Evolutionary conservation across 2,888 invertebrate genomes (phyloP).

Genomic region (Seira sanloemensis): DNA sequence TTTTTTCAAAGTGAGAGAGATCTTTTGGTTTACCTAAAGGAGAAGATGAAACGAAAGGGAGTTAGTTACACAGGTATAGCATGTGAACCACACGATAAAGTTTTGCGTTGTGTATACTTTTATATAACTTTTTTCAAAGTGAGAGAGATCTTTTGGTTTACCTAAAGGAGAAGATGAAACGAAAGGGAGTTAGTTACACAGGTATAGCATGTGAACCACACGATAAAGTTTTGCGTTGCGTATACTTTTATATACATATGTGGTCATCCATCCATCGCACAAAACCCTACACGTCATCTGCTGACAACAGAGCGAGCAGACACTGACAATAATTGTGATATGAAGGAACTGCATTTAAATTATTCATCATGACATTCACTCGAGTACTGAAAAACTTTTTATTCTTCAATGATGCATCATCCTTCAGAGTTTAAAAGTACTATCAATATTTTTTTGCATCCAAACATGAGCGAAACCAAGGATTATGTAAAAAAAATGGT

Average conservation of each 20-base stretch:
- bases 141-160: neutral
- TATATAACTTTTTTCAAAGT: neutral
- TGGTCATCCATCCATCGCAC: too few species aligned
- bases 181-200: neutral
- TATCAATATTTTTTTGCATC: too few species aligned
- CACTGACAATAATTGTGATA: too few species aligned
- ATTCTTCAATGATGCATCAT: neutral
- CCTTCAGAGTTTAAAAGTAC: neutral
- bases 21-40: too few species aligned
- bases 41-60: neutral
- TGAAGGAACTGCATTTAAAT: neutral
- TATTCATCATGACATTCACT: neutral
- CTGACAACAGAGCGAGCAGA: too few species aligned
- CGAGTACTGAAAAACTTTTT: neutral
- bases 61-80: neutral
- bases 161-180: neutral
- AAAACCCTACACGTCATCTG: too few species aligned
- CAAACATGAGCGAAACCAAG: too few species aligned
- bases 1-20: neutral
- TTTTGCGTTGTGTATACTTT: neutral
- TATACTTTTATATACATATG: neutral
- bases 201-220: neutral
- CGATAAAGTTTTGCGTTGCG: neutral
- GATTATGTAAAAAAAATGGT: too few species aligned
- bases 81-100: neutral